Base-by-base conservation (phyloP, 2,888 invertebrate species). In the Aspidapion aeneum region DNA sequence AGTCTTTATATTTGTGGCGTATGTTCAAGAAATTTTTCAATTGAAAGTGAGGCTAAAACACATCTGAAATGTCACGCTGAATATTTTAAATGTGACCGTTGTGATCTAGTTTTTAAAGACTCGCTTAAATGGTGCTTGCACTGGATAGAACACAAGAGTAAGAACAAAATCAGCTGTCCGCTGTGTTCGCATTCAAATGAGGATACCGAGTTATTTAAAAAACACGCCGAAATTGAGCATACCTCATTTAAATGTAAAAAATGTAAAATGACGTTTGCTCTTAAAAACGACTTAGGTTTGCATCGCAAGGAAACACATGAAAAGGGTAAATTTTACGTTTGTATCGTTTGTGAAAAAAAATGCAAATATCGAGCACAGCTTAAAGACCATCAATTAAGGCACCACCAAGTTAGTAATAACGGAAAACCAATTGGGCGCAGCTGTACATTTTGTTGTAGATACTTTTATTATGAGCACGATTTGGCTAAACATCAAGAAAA, bases 191-290 rank as follows among this genome's bases (percentile, higher is more conserved):
- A 19, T 73, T 72, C 58, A 69, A 63, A 21, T 74, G 67, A 66
- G 17, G 63, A 70, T 51, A 68, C 72, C 16, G 71, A 71, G n/a
- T 72, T 70, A 20, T 65, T 75, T 75, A 84, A 72, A 81, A 83
- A 64, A 72, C 85, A 69, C 83, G 86, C 81, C 81, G 85, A 80
- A 80, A 80, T 82, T 49, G 82, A 82, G 77, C 83, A 74, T 1
- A 69, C 73, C 55, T 58, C 63, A 21, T 74, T 35, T 35, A 3
- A 12, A 12, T 35, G 74, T 50, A 67, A 69, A 9, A 69, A 73
- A 65, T 75, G 75, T 59, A 70, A 66, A 2, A 74, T 73, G 51
- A 66, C 69, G 19, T 72, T 74, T 57, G 70, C 66, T 18, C 72
- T 70, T 57, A 35, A 35, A 3, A 7, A 12, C 12, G 35, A 35